Percentiles rank a stretch among this genome's conserved stretches.
phyloP scores from a whole-genome alignment of 2,113 vertebrate genomes.

The Passer domesticus region DNA sequence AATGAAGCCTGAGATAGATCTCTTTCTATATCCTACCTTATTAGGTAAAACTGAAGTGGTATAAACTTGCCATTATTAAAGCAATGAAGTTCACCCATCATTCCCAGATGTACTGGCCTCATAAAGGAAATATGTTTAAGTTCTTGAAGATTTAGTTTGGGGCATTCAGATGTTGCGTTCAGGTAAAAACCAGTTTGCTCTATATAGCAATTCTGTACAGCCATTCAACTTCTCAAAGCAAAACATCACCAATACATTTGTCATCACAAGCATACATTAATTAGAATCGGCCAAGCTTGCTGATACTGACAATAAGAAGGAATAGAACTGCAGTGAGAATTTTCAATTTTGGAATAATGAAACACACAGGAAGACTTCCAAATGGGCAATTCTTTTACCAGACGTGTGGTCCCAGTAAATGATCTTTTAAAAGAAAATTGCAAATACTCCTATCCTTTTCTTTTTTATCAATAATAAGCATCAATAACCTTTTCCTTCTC shows the following conservation, averaged over 20 bases:
- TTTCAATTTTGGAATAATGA: background rate
- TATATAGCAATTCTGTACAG: background rate
- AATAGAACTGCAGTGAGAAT: background rate
- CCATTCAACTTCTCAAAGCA: background rate
- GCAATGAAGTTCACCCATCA: background rate
- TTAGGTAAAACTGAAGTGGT: background rate
- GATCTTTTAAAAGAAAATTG: background rate
- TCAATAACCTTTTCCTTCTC: slow-evolving; percentile 89
- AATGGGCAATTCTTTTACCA: background rate
- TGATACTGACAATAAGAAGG: background rate
- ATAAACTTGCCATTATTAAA: background rate
- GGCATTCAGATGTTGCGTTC: background rate
- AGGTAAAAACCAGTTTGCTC: background rate
- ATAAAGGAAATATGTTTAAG: background rate
- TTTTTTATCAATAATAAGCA: background rate
- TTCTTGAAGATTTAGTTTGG: background rate
- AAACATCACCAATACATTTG: background rate
- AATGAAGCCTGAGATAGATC: background rate
- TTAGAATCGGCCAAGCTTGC: background rate
- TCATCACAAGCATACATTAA: background rate
- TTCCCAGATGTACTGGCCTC: background rate
- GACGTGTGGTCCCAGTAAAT: background rate
- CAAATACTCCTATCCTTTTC: background rate
- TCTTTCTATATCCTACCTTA: background rate
- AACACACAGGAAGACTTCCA: background rate